Evolutionary conservation across 2,888 invertebrate species (phyloP).

Genomic region (Tetrapedia diversipes): DNA sequence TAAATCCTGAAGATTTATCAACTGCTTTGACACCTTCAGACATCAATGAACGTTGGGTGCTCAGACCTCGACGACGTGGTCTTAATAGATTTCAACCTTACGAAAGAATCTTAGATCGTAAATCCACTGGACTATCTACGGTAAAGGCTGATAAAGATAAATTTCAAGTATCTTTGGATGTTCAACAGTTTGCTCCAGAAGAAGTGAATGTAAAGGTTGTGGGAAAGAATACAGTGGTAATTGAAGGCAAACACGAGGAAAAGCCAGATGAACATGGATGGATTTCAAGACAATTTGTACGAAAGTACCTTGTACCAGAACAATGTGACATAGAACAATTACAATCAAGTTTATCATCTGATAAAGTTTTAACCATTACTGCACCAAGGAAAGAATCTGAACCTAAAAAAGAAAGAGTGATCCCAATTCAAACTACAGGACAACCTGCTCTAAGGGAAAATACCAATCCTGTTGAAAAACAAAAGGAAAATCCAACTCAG

Average conservation of each 20-base stretch:
- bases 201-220: slow-evolving; percentile 88
- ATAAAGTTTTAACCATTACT: slow-evolving; percentile 91
- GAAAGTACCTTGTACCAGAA: slow-evolving; percentile 88
- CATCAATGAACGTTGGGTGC: slow-evolving; percentile 44
- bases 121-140: slow-evolving; percentile 84
- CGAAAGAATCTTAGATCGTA: slow-evolving; percentile 30
- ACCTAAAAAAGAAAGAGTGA: slow-evolving; percentile 48
- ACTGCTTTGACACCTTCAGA: slow-evolving; percentile 18
- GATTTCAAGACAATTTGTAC: slow-evolving; percentile 91
- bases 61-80: slow-evolving; percentile 48
- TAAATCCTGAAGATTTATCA: slow-evolving; percentile 19
- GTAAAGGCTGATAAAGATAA: slow-evolving; percentile 87
- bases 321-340: slow-evolving; percentile 88
- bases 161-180: slow-evolving; percentile 88
- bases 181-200: slow-evolving; percentile 90
- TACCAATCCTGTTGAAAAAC: slow-evolving; percentile 11
- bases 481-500: slow-evolving; percentile 35
- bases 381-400: slow-evolving; percentile 86
- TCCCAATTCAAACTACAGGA: slow-evolving; percentile 53
- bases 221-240: slow-evolving; percentile 87
- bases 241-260: slow-evolving; percentile 92
- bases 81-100: slow-evolving; percentile 56
- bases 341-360: slow-evolving; percentile 90
- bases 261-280: slow-evolving; percentile 90
- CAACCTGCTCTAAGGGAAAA: slow-evolving; percentile 40